phyloP scores from a whole-genome alignment of 2,113 vertebrate species.

The Mastomys coucha region DNA sequence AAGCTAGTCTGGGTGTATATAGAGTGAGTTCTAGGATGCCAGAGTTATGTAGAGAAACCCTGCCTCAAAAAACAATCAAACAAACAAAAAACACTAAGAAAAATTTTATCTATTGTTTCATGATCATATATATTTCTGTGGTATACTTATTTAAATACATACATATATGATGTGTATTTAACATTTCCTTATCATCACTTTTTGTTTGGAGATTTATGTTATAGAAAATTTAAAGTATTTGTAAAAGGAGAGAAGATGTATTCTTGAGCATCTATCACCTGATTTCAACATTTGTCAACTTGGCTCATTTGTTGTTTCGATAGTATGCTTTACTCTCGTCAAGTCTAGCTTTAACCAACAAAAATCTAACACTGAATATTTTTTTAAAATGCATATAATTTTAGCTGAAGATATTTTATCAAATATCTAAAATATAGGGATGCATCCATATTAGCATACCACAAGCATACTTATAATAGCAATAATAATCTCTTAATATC shows the following conservation, averaged over 20 bases:
- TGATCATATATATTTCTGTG: not conserved
- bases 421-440: not conserved
- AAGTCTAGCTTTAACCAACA: not conserved
- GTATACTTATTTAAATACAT: not conserved
- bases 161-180: not conserved
- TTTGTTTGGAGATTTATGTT: not conserved
- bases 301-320: not conserved
- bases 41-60: not conserved
- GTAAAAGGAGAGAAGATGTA: not conserved
- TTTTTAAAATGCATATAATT: slow-evolving; percentile 7
- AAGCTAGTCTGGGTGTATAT: not conserved
- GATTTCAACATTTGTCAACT: not conserved
- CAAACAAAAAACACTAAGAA: not conserved
- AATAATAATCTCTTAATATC: slow-evolving; percentile 7
- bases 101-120: not conserved
- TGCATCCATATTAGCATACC: not conserved
- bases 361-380: not conserved
- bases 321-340: not conserved
- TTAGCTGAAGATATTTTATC: slow-evolving; percentile 40
- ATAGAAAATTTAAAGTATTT: not conserved
- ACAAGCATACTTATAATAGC: not conserved
- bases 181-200: not conserved
- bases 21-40: not conserved
- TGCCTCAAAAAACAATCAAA: not conserved
- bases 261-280: not conserved